phyloP scores from a whole-genome alignment of 1,140 invertebrate species.

The Mya arenaria region DNA sequence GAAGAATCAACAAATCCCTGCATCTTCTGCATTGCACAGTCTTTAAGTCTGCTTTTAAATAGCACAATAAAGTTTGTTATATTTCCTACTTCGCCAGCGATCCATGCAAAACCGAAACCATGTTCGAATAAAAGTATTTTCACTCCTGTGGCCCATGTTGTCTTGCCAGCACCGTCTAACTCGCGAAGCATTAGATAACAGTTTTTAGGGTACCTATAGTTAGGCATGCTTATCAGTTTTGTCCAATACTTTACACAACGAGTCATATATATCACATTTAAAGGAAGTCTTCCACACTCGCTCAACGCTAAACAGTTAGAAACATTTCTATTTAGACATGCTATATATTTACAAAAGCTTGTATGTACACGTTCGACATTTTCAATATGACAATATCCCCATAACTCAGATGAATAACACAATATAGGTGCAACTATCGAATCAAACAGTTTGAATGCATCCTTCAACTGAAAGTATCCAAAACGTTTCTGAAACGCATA shows the following conservation, averaged over 20 bases:
- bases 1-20: not conserved
- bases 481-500: not conserved
- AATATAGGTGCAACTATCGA: conserved; percentile 24
- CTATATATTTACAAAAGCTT: conserved; percentile 10
- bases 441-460: conserved; percentile 31
- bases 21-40: conserved; percentile 1
- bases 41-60: conserved; percentile 23
- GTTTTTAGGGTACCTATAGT: conserved; percentile 4
- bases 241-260: conserved; percentile 32
- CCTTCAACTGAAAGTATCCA: not conserved
- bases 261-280: not conserved
- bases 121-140: conserved; percentile 9
- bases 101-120: conserved; percentile 30
- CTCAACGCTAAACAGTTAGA: conserved; percentile 9
- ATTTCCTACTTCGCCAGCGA: not conserved
- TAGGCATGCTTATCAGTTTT: conserved; percentile 20
- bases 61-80: not conserved
- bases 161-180: not conserved
- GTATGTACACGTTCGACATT: conserved; percentile 21
- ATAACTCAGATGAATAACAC: conserved; percentile 15
- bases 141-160: not conserved
- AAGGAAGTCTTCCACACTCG: conserved; percentile 7
- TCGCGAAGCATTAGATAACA: conserved; percentile 33
- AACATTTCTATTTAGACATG: conserved; percentile 5
- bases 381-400: conserved; percentile 9